phyloP scores from a whole-genome alignment of 2,113 vertebrate genomes.

The Cheilinus undulatus region DNA sequence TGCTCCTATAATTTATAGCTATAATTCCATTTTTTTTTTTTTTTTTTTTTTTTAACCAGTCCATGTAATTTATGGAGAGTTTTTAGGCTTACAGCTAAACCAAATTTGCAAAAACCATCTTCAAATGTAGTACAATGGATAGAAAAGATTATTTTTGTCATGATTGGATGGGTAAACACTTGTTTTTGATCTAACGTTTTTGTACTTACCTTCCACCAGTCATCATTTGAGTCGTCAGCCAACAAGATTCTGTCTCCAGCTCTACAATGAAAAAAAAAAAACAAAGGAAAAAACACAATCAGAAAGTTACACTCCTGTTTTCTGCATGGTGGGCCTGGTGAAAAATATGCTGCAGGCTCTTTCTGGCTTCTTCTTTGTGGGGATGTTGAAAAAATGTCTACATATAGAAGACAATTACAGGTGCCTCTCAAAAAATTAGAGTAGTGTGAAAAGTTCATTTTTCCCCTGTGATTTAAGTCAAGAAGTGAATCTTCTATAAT shows the following conservation, averaged over 20 bases:
- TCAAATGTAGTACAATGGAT: not conserved
- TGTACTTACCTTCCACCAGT: conserved; percentile 95
- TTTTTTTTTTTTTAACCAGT: too few relatives aligned
- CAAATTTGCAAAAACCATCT: not conserved
- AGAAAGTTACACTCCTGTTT: not conserved
- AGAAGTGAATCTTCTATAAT: too few relatives aligned
- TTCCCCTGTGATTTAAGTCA: too few relatives aligned
- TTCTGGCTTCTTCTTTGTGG: not conserved
- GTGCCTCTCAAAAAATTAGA: too few relatives aligned
- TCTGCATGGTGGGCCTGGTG: not conserved
- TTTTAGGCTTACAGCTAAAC: not conserved
- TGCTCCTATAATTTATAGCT: conserved; percentile 42
- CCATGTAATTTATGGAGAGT: not conserved
- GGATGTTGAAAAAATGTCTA: not conserved
- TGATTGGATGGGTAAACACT: not conserved
- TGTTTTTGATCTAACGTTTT: not conserved
- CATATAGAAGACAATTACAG: too few relatives aligned
- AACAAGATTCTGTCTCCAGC: conserved; percentile 94
- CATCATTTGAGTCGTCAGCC: conserved; percentile 93
- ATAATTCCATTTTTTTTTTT: conserved; percentile 43
- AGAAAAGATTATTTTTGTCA: not conserved
- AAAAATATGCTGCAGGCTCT: not conserved
- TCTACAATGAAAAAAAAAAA: conserved; percentile 75
- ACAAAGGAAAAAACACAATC: conserved; percentile 1
- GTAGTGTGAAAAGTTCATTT: too few relatives aligned